These are phyloP conservation scores for Vultur gryphus DNA, from an alignment of 2,797 vertebrate species.

Conservation along the genomic window DNA sequence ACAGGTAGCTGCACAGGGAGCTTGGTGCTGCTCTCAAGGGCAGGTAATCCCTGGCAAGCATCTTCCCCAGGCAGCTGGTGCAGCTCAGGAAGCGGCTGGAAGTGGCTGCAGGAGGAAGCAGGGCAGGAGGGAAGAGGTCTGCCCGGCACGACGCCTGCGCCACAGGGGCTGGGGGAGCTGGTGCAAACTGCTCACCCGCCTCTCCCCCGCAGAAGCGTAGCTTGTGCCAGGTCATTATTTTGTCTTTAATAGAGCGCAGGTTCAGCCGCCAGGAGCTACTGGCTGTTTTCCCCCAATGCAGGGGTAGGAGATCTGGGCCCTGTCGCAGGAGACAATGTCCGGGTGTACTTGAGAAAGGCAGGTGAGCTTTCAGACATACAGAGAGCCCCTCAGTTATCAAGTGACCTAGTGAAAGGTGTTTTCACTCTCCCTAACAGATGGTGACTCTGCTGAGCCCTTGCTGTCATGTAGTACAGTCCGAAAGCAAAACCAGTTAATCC, in stretches of 20 bases:
- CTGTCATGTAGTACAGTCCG: rapidly evolving
- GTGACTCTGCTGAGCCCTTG: neutral
- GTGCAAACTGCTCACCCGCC: neutral
- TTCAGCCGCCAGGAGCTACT: neutral
- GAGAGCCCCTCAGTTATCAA: no score
- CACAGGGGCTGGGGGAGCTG: no score
- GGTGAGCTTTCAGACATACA: neutral
- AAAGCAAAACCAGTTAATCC: neutral
- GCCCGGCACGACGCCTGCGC: rapidly evolving
- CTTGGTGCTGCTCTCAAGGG: neutral
- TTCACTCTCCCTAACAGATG: neutral
- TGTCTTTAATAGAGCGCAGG: rapidly evolving
- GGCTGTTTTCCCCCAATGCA: neutral
- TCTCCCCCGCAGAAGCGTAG: neutral
- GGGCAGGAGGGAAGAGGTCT: neutral
- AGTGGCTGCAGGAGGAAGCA: neutral
- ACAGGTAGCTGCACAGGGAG: neutral
- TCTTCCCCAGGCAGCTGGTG: neutral
- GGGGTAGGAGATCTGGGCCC: no score
- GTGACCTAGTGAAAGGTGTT: no score
- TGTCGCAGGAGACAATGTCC: rapidly evolving
- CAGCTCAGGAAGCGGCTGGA: neutral
- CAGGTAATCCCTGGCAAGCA: no score
- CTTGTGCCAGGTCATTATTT: neutral
- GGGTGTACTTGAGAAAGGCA: neutral